Base-by-base conservation (phyloP, 1,140 invertebrate species). In the Drosophila novamexicana region DNA sequence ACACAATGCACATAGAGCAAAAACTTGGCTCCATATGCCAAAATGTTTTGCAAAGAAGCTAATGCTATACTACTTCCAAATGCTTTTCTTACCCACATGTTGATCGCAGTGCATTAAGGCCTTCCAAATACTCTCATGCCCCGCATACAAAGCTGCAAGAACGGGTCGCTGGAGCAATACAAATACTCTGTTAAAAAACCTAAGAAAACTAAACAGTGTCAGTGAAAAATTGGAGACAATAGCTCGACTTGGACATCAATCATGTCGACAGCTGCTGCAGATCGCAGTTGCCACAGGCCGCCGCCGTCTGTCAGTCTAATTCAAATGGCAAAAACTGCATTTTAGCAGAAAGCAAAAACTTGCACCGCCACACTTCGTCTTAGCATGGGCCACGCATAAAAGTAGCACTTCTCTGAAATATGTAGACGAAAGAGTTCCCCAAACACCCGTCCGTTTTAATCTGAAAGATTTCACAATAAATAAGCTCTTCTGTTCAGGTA, bases 201-300 rank as follows among this genome's bases (percentile, higher is more conserved):
- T 29, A 3, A 22, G 22, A 22, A 36, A 22, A 39, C 8, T 7
- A 44, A 36, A 14, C 10, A 34, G 7, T 9, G 61, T 12, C 44
- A 34, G 1, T n/a, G 49, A 49, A 47, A 49, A n/a, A 12, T 36
- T 32, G 42, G 7, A 68, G 56, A 68, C 65, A 69, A 69, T 53
- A 44, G 57, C 34, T 29, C 44, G 36, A 39, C 64, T 32, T 10
- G 40, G 37, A 45, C 66, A 69, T 69, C 66, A 69, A 69, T 69
- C 66, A 69, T 62, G 47, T 7, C 32, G 47, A 52, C 14, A 62
- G 57, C 22, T 29, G 44, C 45, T 45, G 54, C 49, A 58, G 57
- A 61, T 62, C 54, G 40, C 37, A 14, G 40, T 32, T 36, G 58
- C 44, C 10, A 63, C 18, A 63, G 37, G 47, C 42, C 8, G 40